Evolutionary conservation across 2,113 vertebrate genomes (phyloP).

Genomic region (Chamaea fasciata): DNA sequence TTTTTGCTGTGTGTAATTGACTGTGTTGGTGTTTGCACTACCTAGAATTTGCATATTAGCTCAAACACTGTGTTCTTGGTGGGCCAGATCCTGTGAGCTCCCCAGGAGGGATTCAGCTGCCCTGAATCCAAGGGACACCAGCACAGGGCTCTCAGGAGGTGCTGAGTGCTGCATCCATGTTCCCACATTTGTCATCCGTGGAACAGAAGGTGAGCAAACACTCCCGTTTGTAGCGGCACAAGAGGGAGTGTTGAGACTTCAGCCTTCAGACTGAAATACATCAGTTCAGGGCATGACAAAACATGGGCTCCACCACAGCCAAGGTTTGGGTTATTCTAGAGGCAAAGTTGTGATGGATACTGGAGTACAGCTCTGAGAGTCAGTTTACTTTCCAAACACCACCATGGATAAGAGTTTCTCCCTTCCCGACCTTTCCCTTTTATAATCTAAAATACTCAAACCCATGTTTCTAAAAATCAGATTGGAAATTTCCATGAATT

Average conservation of each 20-base stretch:
- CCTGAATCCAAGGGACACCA: neutral
- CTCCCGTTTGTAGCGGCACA: accelerated
- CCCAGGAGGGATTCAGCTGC: neutral
- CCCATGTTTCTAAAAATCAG: neutral
- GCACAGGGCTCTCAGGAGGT: neutral
- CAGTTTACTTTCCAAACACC: neutral
- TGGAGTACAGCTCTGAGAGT: neutral
- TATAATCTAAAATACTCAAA: neutral
- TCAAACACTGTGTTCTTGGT: conserved; percentile 10
- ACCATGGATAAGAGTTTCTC: neutral
- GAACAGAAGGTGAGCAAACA: neutral
- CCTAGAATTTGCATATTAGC: conserved; percentile 65
- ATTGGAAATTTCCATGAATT: neutral
- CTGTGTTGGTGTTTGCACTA: conserved; percentile 62
- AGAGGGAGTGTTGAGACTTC: neutral
- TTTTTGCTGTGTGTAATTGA: conserved; percentile 63
- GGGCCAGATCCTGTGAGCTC: neutral
- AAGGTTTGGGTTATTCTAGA: neutral
- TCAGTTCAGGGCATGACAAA: neutral
- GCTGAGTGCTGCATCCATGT: neutral
- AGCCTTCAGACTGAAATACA: neutral
- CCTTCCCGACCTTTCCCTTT: neutral
- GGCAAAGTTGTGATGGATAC: neutral
- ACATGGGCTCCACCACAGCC: neutral
- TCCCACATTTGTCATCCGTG: neutral